A percentile compares a stretch with the other conserved stretches of the same genome.
Evolutionary conservation across 2,113 vertebrate species (phyloP).

Genomic region (Salvelinus namaycush): DNA sequence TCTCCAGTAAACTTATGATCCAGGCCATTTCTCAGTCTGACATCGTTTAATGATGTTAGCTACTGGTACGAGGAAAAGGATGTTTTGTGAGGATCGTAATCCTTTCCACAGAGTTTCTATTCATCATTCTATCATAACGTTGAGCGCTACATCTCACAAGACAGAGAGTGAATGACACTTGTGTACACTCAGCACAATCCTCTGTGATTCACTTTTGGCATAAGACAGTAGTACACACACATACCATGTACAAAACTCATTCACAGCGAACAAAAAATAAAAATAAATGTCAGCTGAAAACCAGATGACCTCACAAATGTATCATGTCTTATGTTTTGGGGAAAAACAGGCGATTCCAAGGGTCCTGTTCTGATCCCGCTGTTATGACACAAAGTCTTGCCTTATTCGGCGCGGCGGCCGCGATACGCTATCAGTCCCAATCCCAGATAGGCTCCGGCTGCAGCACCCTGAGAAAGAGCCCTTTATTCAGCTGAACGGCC

Average conservation of each 20-base stretch:
- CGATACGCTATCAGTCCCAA: slow-evolving; percentile 58
- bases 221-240: background rate
- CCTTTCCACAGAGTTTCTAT: too few relatives aligned
- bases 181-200: slow-evolving; percentile 38
- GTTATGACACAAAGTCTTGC: slow-evolving; percentile 50
- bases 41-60: background rate
- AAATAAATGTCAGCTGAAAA: background rate
- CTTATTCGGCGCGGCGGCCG: slow-evolving; percentile 55
- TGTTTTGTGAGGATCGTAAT: background rate
- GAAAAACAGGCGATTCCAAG: slow-evolving; percentile 41
- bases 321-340: slow-evolving; percentile 55
- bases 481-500: too few relatives aligned
- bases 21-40: background rate
- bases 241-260: background rate
- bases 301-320: background rate
- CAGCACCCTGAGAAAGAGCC: slow-evolving; percentile 57
- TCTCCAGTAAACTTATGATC: background rate
- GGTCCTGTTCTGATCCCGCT: slow-evolving; percentile 44
- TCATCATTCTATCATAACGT: background rate
- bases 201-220: slow-evolving; percentile 38
- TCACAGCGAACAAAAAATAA: background rate
- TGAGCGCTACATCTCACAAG: slow-evolving; percentile 29
- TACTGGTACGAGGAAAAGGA: background rate
- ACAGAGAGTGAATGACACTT: slow-evolving; percentile 26
- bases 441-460: slow-evolving; percentile 68